Evolutionary conservation across 2,888 invertebrate genomes (phyloP).

Genomic region (Theodoxus fluviatilis): DNA sequence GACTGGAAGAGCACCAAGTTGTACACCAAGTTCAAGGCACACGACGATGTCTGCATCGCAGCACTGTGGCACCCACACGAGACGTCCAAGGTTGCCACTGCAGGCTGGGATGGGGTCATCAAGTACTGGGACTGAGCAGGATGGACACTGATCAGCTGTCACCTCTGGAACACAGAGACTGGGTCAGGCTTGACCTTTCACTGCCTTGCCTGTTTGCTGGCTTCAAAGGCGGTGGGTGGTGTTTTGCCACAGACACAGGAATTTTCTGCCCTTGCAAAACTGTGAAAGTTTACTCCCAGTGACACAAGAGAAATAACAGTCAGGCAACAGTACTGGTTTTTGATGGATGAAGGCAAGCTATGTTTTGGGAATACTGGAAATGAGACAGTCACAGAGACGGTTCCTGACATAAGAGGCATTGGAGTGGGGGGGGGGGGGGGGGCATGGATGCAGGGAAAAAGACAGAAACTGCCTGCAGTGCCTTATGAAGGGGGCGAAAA

Average conservation of each 20-base stretch:
- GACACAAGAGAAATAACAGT: too few relatives aligned
- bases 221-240: background rate
- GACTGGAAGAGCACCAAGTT: slow-evolving; percentile 99
- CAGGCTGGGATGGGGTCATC: slow-evolving; percentile 98
- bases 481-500: too few relatives aligned
- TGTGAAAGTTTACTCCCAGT: background rate
- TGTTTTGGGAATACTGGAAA: too few relatives aligned
- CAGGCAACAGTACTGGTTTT: too few relatives aligned
- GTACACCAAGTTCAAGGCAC: slow-evolving; percentile 98
- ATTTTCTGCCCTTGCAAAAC: background rate
- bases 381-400: too few relatives aligned
- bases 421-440: too few relatives aligned
- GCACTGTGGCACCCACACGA: slow-evolving; percentile 99
- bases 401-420: too few relatives aligned
- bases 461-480: too few relatives aligned
- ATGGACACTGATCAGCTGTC: background rate
- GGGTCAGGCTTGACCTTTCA: too few relatives aligned
- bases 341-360: too few relatives aligned
- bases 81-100: slow-evolving; percentile 94
- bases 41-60: slow-evolving; percentile 95
- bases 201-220: too few relatives aligned
- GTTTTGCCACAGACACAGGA: background rate
- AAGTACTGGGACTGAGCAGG: slow-evolving; percentile 93
- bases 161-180: background rate
- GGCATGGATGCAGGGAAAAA: too few relatives aligned